Evolutionary conservation across 2,888 invertebrate genomes (phyloP), one percentile per base, ranked within the genome.

Genomic region (Apamea monoglypha): DNA sequence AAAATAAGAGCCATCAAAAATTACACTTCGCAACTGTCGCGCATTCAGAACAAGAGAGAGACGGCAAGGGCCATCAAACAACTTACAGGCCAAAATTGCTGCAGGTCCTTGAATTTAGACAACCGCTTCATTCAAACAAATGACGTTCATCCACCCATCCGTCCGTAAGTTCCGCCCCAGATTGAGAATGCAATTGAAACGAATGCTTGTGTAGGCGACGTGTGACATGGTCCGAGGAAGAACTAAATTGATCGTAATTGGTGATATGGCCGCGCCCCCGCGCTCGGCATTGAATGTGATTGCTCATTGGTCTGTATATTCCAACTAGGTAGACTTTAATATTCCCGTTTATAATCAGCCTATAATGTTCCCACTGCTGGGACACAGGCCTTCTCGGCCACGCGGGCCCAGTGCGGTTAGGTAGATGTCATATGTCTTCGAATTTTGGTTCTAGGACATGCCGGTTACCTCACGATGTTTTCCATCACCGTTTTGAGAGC

Each of bases 231-330:
- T 87, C 87, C 67, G 80, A 85, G 80, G 87, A 85, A 80, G 87
- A 85, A 69, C 81, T 90, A 85, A 90, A 89, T 89, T 90, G 90
- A 87, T 82, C 80, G 85, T 87, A 89, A 89, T 88, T 85, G 89
- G 74, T 56, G 75, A 74, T 78, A 81, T 47, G 21, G 74, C 81
- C 88, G 80, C 87, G 88, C 89, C 89, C 78, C 90, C 89, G 77
- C 83, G 69, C 71, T 69, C 81, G 68, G 72, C 83, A 85, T 85
- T 90, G 82, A 81, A 80, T 73, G 50, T 59, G 73, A 81, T 78
- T 82, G 86, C 79, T 88, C 86, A 85, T 78, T 44, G 67, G 71
- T 47, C 63, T 74, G 25, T 50, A 7, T 73, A 44, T 66, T 72
- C 67, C 61, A 12, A 29, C 40, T 67, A 63, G 75, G 18, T 18